A percentile compares a stretch with the other conserved stretches of the same genome.
Conservation (phyloP, 2,888 invertebrate species). For the Acanthosoma haemorrhoidale region DNA sequence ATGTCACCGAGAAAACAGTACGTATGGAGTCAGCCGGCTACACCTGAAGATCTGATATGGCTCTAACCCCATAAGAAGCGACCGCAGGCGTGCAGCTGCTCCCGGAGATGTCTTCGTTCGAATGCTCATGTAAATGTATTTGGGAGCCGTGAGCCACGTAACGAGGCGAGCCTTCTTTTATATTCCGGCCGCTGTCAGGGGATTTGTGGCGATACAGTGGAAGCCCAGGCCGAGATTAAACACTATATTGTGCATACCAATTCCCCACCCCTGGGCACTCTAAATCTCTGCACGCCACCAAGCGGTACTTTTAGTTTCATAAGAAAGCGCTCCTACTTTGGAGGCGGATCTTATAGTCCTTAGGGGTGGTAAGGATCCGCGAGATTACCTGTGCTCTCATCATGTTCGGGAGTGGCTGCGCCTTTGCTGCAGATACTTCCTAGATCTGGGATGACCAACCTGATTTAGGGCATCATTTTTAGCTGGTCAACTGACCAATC, state of each 20-base stretch:
- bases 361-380: too few species aligned
- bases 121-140: conserved; percentile 17
- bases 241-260: conserved; percentile 27
- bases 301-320: neutral
- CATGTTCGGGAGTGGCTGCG: too few species aligned
- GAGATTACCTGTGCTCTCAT: too few species aligned
- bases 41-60: too few species aligned
- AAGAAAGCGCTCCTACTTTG: neutral
- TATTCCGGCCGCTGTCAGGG: conserved; percentile 27
- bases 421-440: too few species aligned
- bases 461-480: too few species aligned
- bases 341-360: too few species aligned
- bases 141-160: neutral
- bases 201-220: neutral
- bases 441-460: too few species aligned
- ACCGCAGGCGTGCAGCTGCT: neutral
- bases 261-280: neutral
- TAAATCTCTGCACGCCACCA: neutral
- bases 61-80: too few species aligned
- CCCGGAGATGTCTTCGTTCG: neutral
- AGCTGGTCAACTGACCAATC: too few species aligned
- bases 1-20: too few species aligned
- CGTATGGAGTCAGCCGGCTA: too few species aligned
- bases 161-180: conserved; percentile 17
- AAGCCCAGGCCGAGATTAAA: conserved; percentile 16